phyloP scores from a whole-genome alignment of 2,797 vertebrate genomes.

The Hipposideros larvatus region DNA sequence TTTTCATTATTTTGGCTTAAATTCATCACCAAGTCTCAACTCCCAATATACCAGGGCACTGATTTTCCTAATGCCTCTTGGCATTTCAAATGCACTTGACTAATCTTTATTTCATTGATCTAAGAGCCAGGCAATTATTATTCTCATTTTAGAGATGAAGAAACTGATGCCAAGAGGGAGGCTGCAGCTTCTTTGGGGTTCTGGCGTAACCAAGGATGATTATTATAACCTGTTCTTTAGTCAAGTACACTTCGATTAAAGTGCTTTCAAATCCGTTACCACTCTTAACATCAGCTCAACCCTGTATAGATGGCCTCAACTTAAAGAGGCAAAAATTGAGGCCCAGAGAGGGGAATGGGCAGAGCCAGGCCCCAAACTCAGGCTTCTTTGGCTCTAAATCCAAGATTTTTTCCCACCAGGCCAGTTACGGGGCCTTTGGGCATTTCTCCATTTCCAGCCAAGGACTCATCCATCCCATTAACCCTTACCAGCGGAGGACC shows the following conservation, averaged over 20 bases:
- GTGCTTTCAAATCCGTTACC: not conserved
- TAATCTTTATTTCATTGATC: constrained; percentile 21
- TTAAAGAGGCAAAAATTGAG: constrained; percentile 29
- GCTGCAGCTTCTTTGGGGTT: not conserved
- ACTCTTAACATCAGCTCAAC: not conserved
- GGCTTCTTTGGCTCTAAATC: not conserved
- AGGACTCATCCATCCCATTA: not conserved
- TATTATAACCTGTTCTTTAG: not conserved
- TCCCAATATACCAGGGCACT: not conserved
- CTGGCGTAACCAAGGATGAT: not conserved
- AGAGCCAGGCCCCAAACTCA: not conserved
- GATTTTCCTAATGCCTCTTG: constrained; percentile 29
- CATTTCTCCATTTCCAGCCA: not conserved
- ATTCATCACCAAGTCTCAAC: not conserved
- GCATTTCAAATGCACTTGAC: constrained; percentile 58
- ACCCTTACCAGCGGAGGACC: not conserved
- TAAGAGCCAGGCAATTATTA: not conserved
- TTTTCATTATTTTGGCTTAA: constrained; percentile 57
- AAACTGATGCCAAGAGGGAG: not conserved
- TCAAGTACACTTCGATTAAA: not conserved
- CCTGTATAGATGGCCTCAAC: not conserved
- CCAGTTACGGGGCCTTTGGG: not conserved
- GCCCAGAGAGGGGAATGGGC: not conserved
- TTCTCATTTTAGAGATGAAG: constrained; percentile 54
- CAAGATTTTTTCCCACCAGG: not conserved